phyloP scores from a whole-genome alignment of 2,797 vertebrate species.

The Luscinia megarhynchos region DNA sequence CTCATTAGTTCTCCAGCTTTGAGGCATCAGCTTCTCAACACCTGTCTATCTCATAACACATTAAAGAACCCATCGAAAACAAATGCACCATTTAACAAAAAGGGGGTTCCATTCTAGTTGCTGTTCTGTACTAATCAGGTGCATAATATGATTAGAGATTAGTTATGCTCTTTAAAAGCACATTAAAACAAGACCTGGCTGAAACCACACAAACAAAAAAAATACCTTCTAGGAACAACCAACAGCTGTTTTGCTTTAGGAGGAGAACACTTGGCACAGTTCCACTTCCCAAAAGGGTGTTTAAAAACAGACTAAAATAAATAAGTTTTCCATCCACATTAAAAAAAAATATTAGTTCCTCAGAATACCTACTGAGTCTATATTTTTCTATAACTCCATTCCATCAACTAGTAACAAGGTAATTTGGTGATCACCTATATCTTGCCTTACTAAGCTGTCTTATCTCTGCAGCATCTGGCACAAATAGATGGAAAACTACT shows the following conservation, averaged over 20 bases:
- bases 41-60: background rate
- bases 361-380: background rate
- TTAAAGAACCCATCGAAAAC: background rate
- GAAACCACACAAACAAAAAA: background rate
- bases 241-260: conserved; percentile 43
- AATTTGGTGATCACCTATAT: background rate
- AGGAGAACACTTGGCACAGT: background rate
- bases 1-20: background rate
- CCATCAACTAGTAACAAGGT: background rate
- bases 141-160: background rate
- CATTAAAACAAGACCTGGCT: background rate
- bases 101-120: background rate
- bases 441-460: background rate
- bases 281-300: conserved; percentile 8
- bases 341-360: background rate
- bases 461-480: background rate
- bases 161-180: background rate
- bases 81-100: background rate
- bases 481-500: background rate
- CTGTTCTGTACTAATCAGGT: background rate
- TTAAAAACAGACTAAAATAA: background rate
- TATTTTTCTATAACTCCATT: background rate
- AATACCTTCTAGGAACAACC: background rate
- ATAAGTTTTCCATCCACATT: background rate
- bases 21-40: background rate